Conservation (phyloP, 2,888 invertebrate genomes). For the Choreutis nemorana region DNA sequence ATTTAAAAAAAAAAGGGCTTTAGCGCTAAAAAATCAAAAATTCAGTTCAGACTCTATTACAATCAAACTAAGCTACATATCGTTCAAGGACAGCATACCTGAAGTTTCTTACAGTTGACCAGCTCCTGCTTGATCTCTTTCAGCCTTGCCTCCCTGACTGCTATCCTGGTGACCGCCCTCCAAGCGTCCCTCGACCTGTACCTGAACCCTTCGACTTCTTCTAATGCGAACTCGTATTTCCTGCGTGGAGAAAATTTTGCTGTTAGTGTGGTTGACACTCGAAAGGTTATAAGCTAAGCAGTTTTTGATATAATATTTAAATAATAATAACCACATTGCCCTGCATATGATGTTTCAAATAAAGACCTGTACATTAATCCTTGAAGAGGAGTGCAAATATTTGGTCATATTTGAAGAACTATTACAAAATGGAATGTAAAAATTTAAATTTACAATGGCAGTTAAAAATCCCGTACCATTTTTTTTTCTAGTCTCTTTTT, state of each 20-base stretch:
- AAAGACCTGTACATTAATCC: too few species aligned
- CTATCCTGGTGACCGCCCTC: slow-evolving; percentile 92
- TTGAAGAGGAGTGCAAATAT: too few species aligned
- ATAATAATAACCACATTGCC: too few species aligned
- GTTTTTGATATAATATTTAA: too few species aligned
- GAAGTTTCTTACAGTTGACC: slow-evolving; percentile 89
- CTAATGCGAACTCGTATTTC: slow-evolving; percentile 92
- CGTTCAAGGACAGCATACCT: slow-evolving; percentile 48
- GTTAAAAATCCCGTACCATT: too few species aligned
- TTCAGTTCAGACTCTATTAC: neutral
- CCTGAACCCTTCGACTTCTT: slow-evolving; percentile 95
- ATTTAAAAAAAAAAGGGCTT: too few species aligned
- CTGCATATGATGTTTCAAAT: too few species aligned
- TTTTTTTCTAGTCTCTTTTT: too few species aligned
- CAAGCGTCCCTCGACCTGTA: slow-evolving; percentile 96
- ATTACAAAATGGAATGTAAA: neutral
- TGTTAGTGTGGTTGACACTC: slow-evolving; percentile 1
- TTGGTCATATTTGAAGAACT: neutral
- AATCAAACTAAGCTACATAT: too few species aligned
- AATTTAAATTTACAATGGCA: too few species aligned
- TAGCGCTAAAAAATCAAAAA: too few species aligned
- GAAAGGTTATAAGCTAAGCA: too few species aligned
- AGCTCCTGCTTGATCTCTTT: slow-evolving; percentile 96
- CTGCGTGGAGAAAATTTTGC: slow-evolving; percentile 48
- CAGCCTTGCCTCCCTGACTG: slow-evolving; percentile 91